These are phyloP conservation scores for Pterocles gutturalis DNA, from an alignment of 2,113 vertebrate species.

Conservation along the genomic window DNA sequence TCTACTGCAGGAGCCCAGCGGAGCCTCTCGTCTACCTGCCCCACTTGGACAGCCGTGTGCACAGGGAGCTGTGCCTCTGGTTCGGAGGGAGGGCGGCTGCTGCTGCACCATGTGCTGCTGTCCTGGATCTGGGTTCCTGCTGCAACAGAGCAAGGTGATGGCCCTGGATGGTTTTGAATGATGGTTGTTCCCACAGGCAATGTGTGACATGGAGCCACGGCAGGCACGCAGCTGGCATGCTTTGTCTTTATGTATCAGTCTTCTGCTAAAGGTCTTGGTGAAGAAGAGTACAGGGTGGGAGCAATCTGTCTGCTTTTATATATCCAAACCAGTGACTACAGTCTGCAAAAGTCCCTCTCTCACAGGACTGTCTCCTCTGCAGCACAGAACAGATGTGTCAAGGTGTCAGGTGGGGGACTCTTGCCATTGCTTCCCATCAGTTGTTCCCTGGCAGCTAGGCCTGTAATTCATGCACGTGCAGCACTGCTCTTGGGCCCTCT, in stretches of 20 bases:
- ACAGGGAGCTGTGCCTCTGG: slow-evolving; percentile 77
- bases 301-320: not conserved
- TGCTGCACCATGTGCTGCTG: not conserved
- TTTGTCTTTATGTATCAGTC: not conserved
- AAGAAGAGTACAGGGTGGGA: not conserved
- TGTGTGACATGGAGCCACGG: not conserved
- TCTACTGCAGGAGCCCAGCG: not conserved
- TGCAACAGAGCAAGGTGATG: slow-evolving; percentile 13
- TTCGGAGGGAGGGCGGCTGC: slow-evolving; percentile 74
- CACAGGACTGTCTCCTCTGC: not conserved
- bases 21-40: slow-evolving; percentile 31
- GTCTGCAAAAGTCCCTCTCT: not conserved
- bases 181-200: not conserved
- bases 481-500: not conserved
- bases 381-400: not conserved
- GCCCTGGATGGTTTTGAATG: not conserved
- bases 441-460: not conserved
- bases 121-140: not conserved
- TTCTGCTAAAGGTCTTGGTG: not conserved
- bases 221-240: not conserved
- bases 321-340: not conserved
- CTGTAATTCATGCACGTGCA: not conserved
- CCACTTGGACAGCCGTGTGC: not conserved
- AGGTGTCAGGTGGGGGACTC: not conserved
- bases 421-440: not conserved